Percentiles rank a stretch among this genome's conserved stretches.
Evolutionary conservation across 2,888 invertebrate genomes (phyloP).

Genomic region (Nemurella pictetii): DNA sequence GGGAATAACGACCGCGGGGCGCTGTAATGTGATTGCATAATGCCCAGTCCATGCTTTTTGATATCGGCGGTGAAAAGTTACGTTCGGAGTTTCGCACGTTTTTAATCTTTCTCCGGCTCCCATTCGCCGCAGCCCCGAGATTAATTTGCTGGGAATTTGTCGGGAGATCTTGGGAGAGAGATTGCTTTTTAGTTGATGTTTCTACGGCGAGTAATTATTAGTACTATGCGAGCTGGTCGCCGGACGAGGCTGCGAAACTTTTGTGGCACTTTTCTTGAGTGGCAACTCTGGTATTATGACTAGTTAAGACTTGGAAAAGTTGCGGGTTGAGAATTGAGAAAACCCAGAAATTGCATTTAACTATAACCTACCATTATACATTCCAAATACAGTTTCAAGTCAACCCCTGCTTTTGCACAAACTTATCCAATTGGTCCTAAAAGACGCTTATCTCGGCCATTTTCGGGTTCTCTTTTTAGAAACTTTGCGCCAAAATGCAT

Average conservation of each 20-base stretch:
- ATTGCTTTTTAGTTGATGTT: conserved; percentile 9
- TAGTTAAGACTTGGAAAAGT: background rate
- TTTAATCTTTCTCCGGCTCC: background rate
- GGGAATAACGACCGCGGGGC: background rate
- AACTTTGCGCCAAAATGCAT: background rate
- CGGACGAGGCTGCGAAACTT: background rate
- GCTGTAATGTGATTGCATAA: background rate
- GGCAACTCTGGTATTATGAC: conserved; percentile 1
- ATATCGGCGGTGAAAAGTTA: background rate
- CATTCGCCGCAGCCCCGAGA: background rate
- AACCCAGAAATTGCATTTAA: background rate
- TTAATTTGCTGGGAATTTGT: background rate
- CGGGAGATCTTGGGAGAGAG: background rate
- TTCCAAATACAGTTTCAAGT: background rate
- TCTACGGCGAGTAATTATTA: background rate
- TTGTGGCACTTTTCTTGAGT: conserved; percentile 27
- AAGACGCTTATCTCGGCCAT: background rate
- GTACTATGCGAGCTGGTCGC: background rate
- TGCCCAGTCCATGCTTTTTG: background rate
- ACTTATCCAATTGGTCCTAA: background rate
- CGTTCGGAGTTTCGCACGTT: background rate
- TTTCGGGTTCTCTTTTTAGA: background rate
- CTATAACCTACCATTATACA: background rate
- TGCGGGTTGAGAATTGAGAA: background rate
- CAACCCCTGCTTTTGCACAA: background rate